A percentile compares a stretch with the other conserved stretches of the same genome.
Conservation (phyloP, 1,140 invertebrate species). For the Cydia fagiglandana region DNA sequence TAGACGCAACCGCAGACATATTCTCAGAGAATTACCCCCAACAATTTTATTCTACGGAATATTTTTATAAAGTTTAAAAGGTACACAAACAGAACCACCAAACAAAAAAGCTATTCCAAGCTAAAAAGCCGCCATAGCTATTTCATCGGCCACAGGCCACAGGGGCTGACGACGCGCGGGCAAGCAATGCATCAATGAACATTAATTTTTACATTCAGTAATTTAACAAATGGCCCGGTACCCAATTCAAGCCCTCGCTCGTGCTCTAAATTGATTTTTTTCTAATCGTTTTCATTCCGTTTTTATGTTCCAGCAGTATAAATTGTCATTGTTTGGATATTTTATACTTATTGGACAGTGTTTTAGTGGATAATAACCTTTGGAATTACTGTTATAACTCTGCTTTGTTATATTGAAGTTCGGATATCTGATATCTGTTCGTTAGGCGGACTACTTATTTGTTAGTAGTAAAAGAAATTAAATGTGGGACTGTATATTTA, state of each 20-base stretch:
- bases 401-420: background rate
- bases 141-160: background rate
- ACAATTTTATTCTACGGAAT: background rate
- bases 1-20: too few species aligned
- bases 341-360: conserved; percentile 48
- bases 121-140: background rate
- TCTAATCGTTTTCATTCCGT: conserved; percentile 46
- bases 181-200: conserved; percentile 31
- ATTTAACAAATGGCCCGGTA: conserved; percentile 42
- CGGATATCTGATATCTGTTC: background rate
- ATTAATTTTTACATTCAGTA: conserved; percentile 41
- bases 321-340: conserved; percentile 38
- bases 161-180: background rate
- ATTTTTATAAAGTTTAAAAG: background rate
- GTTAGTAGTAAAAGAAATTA: too few species aligned
- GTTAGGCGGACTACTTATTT: background rate
- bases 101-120: background rate
- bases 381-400: background rate
- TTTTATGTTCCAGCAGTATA: conserved; percentile 39
- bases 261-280: conserved; percentile 42
- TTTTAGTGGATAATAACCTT: conserved; percentile 43
- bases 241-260: conserved; percentile 39
- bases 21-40: too few species aligned
- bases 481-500: too few species aligned
- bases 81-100: too few species aligned